Percentiles rank a stretch among this genome's conserved stretches.
These are phyloP conservation scores for Otolemur garnettii DNA, from an alignment of 2,113 vertebrate species.

Conservation along the genomic window DNA sequence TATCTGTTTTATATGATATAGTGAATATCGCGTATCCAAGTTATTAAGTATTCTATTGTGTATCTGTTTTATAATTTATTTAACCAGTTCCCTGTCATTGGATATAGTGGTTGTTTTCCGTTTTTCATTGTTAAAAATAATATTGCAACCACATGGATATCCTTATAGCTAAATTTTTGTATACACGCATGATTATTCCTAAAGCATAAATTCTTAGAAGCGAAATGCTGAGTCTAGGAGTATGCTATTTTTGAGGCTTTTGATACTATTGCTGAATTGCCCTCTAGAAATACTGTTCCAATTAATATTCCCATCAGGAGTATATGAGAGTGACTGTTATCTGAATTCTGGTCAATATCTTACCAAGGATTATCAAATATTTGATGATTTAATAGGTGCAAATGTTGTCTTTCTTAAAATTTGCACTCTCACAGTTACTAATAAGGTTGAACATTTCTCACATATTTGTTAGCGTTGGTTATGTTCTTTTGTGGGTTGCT, in stretches of 20 bases:
- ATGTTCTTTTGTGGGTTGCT: neutral
- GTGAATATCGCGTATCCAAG: neutral
- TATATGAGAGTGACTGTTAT: conserved; percentile 25
- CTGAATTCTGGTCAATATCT: conserved; percentile 43
- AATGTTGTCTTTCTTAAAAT: conserved; percentile 53
- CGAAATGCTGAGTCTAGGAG: neutral
- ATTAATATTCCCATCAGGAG: conserved; percentile 47
- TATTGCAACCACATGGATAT: conserved; percentile 11
- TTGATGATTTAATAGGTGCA: conserved; percentile 57
- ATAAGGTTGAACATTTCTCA: neutral
- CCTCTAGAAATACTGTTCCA: conserved; percentile 55
- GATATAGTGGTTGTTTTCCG: conserved; percentile 41
- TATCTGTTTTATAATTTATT: conserved; percentile 22
- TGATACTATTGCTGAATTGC: conserved; percentile 55
- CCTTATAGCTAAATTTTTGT: conserved; percentile 45
- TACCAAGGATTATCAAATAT: conserved; percentile 58
- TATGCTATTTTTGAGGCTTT: conserved; percentile 44
- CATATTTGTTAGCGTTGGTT: neutral
- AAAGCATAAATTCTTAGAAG: conserved; percentile 3
- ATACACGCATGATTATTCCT: conserved; percentile 26
- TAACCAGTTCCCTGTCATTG: neutral
- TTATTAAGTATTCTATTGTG: conserved; percentile 33
- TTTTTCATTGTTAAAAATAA: conserved; percentile 66
- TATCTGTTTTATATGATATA: neutral
- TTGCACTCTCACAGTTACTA: conserved; percentile 10